Conservation (phyloP, 2,888 invertebrate genomes). For the Drosophila emarginata region DNA sequence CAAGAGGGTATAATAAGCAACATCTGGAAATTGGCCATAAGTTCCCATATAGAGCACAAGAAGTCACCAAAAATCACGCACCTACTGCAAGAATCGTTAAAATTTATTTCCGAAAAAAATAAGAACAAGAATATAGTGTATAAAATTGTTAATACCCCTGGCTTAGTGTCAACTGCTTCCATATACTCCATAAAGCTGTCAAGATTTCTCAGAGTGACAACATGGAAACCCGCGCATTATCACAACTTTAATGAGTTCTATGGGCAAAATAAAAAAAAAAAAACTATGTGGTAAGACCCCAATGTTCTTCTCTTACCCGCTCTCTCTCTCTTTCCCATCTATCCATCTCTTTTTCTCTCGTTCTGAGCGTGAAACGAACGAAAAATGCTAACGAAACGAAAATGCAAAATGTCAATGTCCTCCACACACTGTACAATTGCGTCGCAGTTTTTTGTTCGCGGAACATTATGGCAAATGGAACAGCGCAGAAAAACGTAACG, state of each 20-base stretch:
- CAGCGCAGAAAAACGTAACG: slow-evolving; percentile 53
- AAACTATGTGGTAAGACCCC: slow-evolving; percentile 23
- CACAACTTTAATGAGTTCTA: slow-evolving; percentile 71
- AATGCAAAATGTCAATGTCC: slow-evolving; percentile 82
- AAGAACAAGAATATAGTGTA: background rate
- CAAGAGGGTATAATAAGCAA: slow-evolving; percentile 4
- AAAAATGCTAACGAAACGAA: slow-evolving; percentile 79
- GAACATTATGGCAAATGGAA: slow-evolving; percentile 63
- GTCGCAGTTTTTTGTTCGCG: slow-evolving; percentile 71
- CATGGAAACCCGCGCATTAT: slow-evolving; percentile 59
- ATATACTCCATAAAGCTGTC: slow-evolving; percentile 47
- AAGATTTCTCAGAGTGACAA: slow-evolving; percentile 50
- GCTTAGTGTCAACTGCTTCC: slow-evolving; percentile 10
- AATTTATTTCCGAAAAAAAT: slow-evolving; percentile 12
- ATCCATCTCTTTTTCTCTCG: slow-evolving; percentile 3
- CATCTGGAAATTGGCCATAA: slow-evolving; percentile 7
- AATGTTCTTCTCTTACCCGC: slow-evolving; percentile 32
- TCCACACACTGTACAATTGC: slow-evolving; percentile 74
- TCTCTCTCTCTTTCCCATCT: slow-evolving; percentile 7
- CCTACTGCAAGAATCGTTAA: slow-evolving; percentile 3
- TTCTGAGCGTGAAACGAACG: slow-evolving; percentile 61
- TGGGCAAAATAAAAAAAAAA: slow-evolving; percentile 45
- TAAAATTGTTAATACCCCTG: background rate
- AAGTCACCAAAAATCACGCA: slow-evolving; percentile 1
- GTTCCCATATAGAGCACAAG: background rate